Evolutionary conservation across 92 coral and sea anemone species (phyloP), one percentile per base, ranked within the genome.

Genomic region (Bergia puertoricense): DNA sequence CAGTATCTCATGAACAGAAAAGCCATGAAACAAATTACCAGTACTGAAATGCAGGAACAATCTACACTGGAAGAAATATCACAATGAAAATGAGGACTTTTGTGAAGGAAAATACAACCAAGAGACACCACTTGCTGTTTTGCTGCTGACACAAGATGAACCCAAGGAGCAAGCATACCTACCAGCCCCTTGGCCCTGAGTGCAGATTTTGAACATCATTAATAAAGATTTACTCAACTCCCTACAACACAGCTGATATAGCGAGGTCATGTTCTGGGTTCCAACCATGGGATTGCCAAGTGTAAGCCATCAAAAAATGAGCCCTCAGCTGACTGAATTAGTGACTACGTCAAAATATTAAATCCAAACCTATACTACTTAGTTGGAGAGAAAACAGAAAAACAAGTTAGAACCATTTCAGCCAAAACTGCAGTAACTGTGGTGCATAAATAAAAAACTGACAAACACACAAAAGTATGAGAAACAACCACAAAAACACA

Each of bases 161-260:
- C 20, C 77, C 62, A 67, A 67, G 62, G 87, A 84, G 87, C 65
- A 36, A 72, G 87, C 69, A 41, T 46, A 84, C 87, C 68, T 84
- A 84, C 79, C 87, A 23, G 79, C 87, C 50, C 79, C 87, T 84
- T 84, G 87, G 87, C 79, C 44, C 30, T 36, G 11, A 84, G 45
- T 84, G 44, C 56, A 37, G 36, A 75, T 77, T 46, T 76, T 20
- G 74, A 54, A 20, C 23, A 43, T 40, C 43, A 36, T 79, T 79
- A 62, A 18, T 8, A 5, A 45, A 74, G 81, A 50, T 85, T 80
- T 74, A 42, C 94, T 89, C 92, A 89, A 89, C 83, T 89, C 94
- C 92, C 94, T 92, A 84, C 92, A 92, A 86, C 92, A 77, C 88
- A 89, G 94, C 94, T 86, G 92, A 92, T 92, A 89, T 89, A 92